These are phyloP conservation scores for Pseudochirops corinnae DNA, from an alignment of 2,797 vertebrate genomes.

Conservation along the genomic window DNA sequence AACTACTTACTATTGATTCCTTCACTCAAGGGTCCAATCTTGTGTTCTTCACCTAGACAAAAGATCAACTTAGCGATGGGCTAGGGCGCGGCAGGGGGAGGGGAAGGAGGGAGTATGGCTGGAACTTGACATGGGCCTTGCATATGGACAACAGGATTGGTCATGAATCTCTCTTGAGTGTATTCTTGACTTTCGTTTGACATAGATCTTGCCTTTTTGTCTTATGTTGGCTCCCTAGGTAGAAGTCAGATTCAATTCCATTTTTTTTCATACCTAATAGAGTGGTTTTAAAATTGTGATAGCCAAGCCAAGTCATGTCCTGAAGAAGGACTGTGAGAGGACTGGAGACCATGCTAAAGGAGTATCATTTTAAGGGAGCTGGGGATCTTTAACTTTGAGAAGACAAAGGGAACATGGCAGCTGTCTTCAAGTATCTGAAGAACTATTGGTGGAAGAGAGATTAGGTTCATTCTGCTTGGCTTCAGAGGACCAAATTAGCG, in stretches of 20 bases:
- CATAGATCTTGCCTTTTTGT: not conserved
- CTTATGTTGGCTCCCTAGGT: not conserved
- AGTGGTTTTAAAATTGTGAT: not conserved
- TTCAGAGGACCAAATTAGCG: not conserved
- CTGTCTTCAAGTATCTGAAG: not conserved
- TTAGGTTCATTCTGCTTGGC: not conserved
- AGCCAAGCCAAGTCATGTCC: not conserved
- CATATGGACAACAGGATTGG: not conserved
- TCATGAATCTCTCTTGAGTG: not conserved
- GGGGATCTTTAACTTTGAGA: not conserved
- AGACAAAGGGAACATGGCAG: not conserved
- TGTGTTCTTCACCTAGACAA: conserved; percentile 69
- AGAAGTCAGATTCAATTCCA: not conserved
- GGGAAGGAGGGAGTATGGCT: not conserved
- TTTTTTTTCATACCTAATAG: not conserved
- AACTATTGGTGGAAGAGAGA: not conserved
- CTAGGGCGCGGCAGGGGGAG: conserved; percentile 7
- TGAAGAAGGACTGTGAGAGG: not conserved
- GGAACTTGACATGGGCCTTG: not conserved
- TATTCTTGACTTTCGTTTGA: not conserved
- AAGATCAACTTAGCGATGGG: conserved; percentile 39
- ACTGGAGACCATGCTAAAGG: not conserved
- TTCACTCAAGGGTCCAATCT: conserved; percentile 60
- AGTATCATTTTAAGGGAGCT: not conserved
- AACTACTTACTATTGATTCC: conserved; percentile 70